Conservation (phyloP, 2,113 vertebrate species). For the Leptosomus discolor region DNA sequence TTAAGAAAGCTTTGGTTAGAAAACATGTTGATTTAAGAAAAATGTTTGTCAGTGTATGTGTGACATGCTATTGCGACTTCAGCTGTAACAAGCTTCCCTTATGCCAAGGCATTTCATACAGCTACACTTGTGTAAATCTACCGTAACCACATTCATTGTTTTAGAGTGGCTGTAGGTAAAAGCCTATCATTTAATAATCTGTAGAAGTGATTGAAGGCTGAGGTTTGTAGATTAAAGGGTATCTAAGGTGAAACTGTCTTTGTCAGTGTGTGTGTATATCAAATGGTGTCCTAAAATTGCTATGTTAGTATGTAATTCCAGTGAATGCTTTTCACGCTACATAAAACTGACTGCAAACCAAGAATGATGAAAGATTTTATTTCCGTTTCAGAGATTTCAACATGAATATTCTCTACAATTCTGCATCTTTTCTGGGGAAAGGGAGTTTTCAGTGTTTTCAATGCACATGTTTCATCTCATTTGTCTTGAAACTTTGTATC, state of each 20-base stretch:
- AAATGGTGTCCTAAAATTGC: not conserved
- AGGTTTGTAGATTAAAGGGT: not conserved
- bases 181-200: not conserved
- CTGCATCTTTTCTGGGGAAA: not conserved
- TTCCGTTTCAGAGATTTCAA: not conserved
- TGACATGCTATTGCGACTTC: not conserved
- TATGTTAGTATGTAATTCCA: not conserved
- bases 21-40: not conserved
- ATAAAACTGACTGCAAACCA: not conserved
- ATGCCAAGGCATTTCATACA: accelerated
- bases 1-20: not conserved
- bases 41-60: accelerated
- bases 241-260: not conserved
- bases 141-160: not conserved
- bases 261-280: not conserved
- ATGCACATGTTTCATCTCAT: not conserved
- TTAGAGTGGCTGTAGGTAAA: not conserved
- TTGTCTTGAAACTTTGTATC: not conserved
- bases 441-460: not conserved
- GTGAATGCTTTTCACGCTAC: not conserved
- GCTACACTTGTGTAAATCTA: not conserved
- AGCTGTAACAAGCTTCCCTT: not conserved
- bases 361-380: not conserved
- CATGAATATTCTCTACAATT: not conserved
- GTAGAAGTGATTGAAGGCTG: not conserved